These are phyloP conservation scores for Oreamnos americanus DNA, from an alignment of 2,113 vertebrate genomes.

Conservation along the genomic window DNA sequence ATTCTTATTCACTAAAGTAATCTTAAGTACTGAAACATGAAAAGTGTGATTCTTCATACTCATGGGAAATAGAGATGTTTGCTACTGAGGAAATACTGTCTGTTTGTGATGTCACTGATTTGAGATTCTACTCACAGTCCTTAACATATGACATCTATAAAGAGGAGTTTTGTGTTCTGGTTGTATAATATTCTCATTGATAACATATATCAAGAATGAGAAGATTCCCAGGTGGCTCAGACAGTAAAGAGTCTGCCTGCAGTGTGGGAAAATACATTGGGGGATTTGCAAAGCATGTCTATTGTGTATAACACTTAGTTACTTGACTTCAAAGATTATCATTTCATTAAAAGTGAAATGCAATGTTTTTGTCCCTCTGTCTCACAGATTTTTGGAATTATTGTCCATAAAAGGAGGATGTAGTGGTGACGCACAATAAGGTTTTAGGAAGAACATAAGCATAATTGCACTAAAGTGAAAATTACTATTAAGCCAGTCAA, in stretches of 20 bases:
- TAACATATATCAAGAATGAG: slow-evolving; percentile 62
- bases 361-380: not conserved
- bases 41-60: slow-evolving; percentile 69
- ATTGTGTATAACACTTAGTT: not conserved
- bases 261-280: slow-evolving; percentile 19
- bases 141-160: slow-evolving; percentile 69
- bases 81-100: slow-evolving; percentile 64
- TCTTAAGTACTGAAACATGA: slow-evolving; percentile 35
- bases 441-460: slow-evolving; percentile 23
- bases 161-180: slow-evolving; percentile 58
- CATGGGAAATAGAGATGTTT: slow-evolving; percentile 58
- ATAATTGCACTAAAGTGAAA: slow-evolving; percentile 42
- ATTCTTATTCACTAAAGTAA: not conserved
- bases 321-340: not conserved
- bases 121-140: slow-evolving; percentile 63
- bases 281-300: not conserved
- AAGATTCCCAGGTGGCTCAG: not conserved
- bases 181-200: slow-evolving; percentile 48
- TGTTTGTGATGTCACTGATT: slow-evolving; percentile 70
- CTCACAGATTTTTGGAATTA: not conserved
- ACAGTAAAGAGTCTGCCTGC: no score
- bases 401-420: not conserved
- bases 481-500: not conserved
- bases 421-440: not conserved
- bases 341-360: slow-evolving; percentile 20